A percentile compares a stretch with the other conserved stretches of the same genome.
Conservation (phyloP, 2,113 vertebrate genomes). For the Desmodus rotundus region DNA sequence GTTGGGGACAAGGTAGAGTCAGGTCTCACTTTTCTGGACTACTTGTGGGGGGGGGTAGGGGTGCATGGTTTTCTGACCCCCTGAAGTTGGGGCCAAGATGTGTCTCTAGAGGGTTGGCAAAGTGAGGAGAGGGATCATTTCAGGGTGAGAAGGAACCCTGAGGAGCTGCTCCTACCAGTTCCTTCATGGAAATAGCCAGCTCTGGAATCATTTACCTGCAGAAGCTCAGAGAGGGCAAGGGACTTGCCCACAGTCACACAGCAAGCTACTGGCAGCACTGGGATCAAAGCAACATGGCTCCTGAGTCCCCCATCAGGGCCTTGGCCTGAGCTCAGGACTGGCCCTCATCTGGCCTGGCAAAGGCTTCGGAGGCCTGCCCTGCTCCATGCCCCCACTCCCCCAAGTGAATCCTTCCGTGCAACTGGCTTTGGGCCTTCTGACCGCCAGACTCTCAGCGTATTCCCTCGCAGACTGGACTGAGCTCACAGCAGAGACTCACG, state of each 20-base stretch:
- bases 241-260: neutral
- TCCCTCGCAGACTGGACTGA: accelerated
- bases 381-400: neutral
- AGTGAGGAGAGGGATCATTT: neutral
- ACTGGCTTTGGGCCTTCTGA: neutral
- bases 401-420: accelerated
- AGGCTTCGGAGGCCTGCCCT: neutral
- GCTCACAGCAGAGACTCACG: neutral
- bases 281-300: neutral
- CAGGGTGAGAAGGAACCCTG: neutral
- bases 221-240: neutral
- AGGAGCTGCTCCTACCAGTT: neutral
- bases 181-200: neutral
- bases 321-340: neutral
- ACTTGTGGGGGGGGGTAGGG: neutral
- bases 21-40: neutral
- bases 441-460: too few relatives aligned
- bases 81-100: neutral
- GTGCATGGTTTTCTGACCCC: neutral
- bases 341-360: neutral
- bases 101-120: neutral
- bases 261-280: neutral
- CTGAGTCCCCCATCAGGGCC: neutral
- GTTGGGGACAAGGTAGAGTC: slow-evolving; percentile 90
- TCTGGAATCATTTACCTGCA: neutral